Base-by-base conservation (phyloP, 2,113 vertebrate species). In the Danio rerio region DNA sequence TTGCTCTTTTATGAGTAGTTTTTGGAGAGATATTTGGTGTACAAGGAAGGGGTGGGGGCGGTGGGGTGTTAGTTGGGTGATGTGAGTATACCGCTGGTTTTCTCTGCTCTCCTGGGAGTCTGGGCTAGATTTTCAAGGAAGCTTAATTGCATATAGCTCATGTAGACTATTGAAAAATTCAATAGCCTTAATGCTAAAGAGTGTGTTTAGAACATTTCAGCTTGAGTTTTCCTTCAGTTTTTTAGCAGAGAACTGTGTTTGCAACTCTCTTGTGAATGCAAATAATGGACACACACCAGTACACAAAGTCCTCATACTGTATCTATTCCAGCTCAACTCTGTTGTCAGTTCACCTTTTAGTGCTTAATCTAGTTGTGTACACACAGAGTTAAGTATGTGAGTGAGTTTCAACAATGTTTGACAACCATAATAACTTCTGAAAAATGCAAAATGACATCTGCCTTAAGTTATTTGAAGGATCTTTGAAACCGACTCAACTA, bases 1-100 rank as follows among this genome's bases (percentile, higher is more conserved):
- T 82, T 76, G 76, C 81, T 87, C 81, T 78, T 47, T 73, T 83
- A 72, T 68, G 81, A 61, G 81, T 79, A 69, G 72, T 83, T 85
- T 83, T 55, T 66, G 73, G 58, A 66, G 70, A 81, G 73, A 49
- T 71, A 79, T 87, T 81, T 87, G 83, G 78, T 80, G 69, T 81
- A 82, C 55, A 65, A 81, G 81, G 63, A 72, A 21, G 18, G 42
- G 31, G 76, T 65, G 50, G 40, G 49, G 5, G 55, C 15, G 20
- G 31, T 70, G 65, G 50, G 40, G 49, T 5, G 55, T 18, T 53
- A 21, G 66, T 15, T 49, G 72, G 58, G 63, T 66, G 74, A 55
- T 68, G 43, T 12, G 74, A 20, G 55, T 52, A 83, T 62, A 78
- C 47, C 63, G 31, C 72, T 66, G 78, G 43, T 80, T 71, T 31